Conservation (phyloP, 1,140 invertebrate genomes). For the Cotesia vestalis region DNA sequence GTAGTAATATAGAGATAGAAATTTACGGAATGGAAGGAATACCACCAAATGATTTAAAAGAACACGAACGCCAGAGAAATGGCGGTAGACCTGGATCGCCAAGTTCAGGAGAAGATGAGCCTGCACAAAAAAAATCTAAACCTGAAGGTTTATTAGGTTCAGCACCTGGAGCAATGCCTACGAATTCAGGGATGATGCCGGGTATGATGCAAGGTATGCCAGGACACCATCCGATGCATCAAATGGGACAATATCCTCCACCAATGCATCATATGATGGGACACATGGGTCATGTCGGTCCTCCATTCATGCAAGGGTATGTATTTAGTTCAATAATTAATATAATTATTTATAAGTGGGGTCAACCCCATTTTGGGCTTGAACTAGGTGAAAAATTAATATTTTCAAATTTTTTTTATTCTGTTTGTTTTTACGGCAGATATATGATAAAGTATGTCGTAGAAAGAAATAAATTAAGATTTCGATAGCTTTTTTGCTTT, state of each 20-base stretch:
- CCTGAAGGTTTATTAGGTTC: constrained; percentile 70
- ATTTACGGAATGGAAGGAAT: constrained; percentile 99
- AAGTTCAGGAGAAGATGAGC: constrained; percentile 80
- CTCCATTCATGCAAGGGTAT: constrained; percentile 79
- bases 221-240: constrained; percentile 67
- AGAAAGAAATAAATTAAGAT: too few relatives aligned
- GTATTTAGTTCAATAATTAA: constrained; percentile 27
- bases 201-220: constrained; percentile 68
- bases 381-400: too few relatives aligned
- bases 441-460: too few relatives aligned
- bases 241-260: constrained; percentile 67
- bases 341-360: too few relatives aligned
- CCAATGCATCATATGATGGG: constrained; percentile 77
- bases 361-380: too few relatives aligned
- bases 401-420: too few relatives aligned
- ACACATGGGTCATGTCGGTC: constrained; percentile 73
- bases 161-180: constrained; percentile 62
- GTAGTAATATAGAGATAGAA: constrained; percentile 99
- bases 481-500: too few relatives aligned
- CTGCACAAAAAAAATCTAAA: constrained; percentile 76
- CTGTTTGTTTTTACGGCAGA: too few relatives aligned
- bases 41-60: constrained; percentile 91
- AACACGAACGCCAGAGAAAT: constrained; percentile 90
- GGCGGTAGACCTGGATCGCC: constrained; percentile 67
- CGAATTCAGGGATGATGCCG: constrained; percentile 67